Percentiles rank a stretch among this genome's conserved stretches.
These are phyloP conservation scores for Cephus pulcher DNA, from an alignment of 2,888 invertebrate species.

Conservation along the genomic window DNA sequence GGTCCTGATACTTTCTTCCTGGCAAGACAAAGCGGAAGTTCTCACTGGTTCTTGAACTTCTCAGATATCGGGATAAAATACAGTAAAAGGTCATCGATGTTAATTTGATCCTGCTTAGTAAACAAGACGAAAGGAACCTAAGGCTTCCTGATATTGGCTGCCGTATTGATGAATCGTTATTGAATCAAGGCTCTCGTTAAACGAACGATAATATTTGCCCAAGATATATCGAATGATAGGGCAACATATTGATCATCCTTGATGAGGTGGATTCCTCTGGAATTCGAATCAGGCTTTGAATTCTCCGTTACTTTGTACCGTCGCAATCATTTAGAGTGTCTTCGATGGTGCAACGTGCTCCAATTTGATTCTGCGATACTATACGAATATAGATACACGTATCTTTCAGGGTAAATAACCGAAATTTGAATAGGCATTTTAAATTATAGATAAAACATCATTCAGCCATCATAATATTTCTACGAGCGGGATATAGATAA, in stretches of 20 bases:
- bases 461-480: too few relatives aligned
- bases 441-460: neutral
- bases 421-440: neutral
- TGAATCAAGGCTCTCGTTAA: constrained; percentile 2
- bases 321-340: neutral
- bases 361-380: neutral
- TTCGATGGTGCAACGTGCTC: neutral
- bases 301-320: neutral
- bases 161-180: constrained; percentile 1
- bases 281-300: neutral
- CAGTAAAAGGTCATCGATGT: neutral
- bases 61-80: neutral
- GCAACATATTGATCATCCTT: neutral
- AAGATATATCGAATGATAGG: neutral
- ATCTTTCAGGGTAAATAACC: neutral
- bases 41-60: neutral
- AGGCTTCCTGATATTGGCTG: neutral
- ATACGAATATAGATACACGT: neutral
- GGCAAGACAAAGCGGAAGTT: neutral
- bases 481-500: too few relatives aligned
- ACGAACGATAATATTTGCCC: constrained; percentile 6
- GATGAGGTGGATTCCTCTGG: neutral
- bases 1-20: neutral
- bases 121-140: neutral
- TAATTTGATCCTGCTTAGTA: neutral